phyloP scores from a whole-genome alignment of 2,888 invertebrate genomes.

The Nomada hirtipes region DNA sequence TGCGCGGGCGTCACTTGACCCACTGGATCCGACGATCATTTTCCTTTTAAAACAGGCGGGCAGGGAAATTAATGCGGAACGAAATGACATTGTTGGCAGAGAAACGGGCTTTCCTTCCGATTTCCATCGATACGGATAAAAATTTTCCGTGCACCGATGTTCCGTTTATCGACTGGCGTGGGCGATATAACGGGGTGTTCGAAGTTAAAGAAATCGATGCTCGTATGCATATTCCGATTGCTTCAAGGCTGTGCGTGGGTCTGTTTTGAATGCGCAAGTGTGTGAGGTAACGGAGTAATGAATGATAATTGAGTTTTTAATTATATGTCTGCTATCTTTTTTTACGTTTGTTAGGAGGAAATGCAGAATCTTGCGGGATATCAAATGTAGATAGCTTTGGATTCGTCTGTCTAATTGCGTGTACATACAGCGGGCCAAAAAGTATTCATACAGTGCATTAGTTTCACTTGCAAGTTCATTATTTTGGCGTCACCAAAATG shows the following conservation, averaged over 20 bases:
- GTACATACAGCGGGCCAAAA: no score
- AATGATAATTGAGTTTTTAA: background rate
- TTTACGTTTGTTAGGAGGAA: background rate
- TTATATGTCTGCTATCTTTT: no score
- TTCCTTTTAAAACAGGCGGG: background rate
- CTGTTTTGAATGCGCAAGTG: background rate
- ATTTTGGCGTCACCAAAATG: no score
- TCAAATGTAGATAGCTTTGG: no score
- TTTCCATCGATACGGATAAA: background rate
- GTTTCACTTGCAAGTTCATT: no score
- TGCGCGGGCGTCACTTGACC: background rate
- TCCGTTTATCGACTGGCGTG: background rate
- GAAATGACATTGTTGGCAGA: conserved; percentile 12
- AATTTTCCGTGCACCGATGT: background rate
- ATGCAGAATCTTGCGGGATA: no score
- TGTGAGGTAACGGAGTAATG: background rate
- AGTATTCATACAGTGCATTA: no score
- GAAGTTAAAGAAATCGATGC: conserved; percentile 1
- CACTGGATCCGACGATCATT: background rate
- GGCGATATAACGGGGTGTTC: background rate
- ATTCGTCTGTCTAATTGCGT: no score
- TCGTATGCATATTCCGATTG: background rate
- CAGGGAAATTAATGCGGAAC: conserved; percentile 2
- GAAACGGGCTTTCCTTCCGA: background rate
- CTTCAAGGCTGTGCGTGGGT: background rate